A percentile compares a stretch with the other conserved stretches of the same genome.
Conservation (phyloP, 2,113 vertebrate species). For the Sarotherodon lohbergeri region DNA sequence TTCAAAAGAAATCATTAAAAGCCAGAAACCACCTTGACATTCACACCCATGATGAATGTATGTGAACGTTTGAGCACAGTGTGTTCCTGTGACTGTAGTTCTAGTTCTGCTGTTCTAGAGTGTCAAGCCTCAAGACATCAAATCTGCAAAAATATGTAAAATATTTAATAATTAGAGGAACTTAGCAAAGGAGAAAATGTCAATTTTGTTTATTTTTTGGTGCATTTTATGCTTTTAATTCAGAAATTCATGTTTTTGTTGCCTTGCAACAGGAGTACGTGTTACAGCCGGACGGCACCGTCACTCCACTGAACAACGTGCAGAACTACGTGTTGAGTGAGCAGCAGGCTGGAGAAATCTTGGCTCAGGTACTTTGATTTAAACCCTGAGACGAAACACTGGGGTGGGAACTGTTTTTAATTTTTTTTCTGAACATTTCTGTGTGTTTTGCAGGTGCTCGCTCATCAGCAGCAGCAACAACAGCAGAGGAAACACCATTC, state of each 20-base stretch:
- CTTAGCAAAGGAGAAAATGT: not conserved
- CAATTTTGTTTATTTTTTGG: not conserved
- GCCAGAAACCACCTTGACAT: not conserved
- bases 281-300: slow-evolving; percentile 71
- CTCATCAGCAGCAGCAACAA: slow-evolving; percentile 56
- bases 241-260: not conserved
- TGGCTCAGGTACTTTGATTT: slow-evolving; percentile 67
- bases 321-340: slow-evolving; percentile 78
- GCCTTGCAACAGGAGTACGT: slow-evolving; percentile 67
- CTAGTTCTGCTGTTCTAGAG: not conserved
- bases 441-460: slow-evolving; percentile 53
- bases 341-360: slow-evolving; percentile 73
- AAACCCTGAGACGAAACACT: not conserved
- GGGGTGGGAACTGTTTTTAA: not conserved
- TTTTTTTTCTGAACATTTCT: not conserved
- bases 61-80: not conserved
- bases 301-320: slow-evolving; percentile 68
- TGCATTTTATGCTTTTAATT: not conserved
- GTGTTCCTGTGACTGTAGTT: not conserved
- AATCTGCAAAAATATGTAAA: not conserved
- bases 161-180: not conserved
- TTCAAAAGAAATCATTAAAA: not conserved
- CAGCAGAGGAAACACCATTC: slow-evolving; percentile 34
- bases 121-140: not conserved
- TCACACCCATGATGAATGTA: not conserved